Base-by-base conservation (phyloP, 2,888 invertebrate species). In the Athrips mouffetella region DNA sequence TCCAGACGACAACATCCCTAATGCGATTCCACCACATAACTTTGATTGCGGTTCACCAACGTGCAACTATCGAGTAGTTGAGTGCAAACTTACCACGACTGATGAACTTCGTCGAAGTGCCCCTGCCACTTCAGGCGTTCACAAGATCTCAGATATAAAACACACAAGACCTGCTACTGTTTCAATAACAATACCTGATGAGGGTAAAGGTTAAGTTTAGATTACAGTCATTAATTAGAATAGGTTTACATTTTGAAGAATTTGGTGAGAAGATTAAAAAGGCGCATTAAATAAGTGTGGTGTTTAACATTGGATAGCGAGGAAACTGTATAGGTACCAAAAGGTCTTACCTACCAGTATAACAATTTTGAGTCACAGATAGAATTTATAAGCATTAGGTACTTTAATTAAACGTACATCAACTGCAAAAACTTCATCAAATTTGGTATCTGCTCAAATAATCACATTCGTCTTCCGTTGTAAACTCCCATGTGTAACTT, bases 131-230 rank as follows among this genome's bases (percentile, higher is more conserved):
- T 56, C 69, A 40, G 70, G 60, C 59, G 60, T 69, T 49, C 70
- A 70, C 54, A 66, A 54, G 58, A 59, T 62, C 62, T 67, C 70
- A 53, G 73, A 76, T 15, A 60, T 59, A 51, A 70, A 58, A 60
- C 72, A 67, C 31, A 59, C 58, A 10, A 69, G 75, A 65, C 82
- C 86, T 31, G 86, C 89, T 58, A 89, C 91, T 20, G 90, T 91
- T 52, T 90, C 91, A 16, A 90, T 91, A 65, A 82, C 90, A 52
- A 83, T 91, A 73, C 91, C 91, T 0, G 76, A 89, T 47, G 90
- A 90, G 59, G 90, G 89, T 39, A 90, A 90, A 58, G 90, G 90
- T 60, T 88, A 88, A 80, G 47, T 40, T 39, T 13, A 25, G 53
- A 23, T 53, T 54, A 46, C 47, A 39, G 51, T 48, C 47, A 54